Evolutionary conservation across 2,113 vertebrate genomes (phyloP).

Genomic region (Microtus ochrogaster): DNA sequence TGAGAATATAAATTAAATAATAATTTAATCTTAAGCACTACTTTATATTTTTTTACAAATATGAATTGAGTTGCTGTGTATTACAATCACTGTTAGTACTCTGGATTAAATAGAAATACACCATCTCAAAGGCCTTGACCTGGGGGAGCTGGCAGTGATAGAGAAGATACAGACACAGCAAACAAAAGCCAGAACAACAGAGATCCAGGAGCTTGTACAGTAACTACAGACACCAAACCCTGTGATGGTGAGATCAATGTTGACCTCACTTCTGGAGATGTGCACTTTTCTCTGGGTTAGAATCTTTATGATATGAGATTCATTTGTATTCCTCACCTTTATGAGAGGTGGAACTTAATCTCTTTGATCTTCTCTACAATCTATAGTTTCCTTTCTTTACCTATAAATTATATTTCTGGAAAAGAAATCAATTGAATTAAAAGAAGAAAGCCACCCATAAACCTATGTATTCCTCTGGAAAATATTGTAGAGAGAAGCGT

Average conservation of each 20-base stretch:
- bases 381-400: conserved; percentile 40
- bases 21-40: background rate
- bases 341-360: background rate
- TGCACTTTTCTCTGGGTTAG: background rate
- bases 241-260: accelerated
- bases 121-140: background rate
- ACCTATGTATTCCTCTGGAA: background rate
- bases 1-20: background rate
- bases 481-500: background rate
- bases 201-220: background rate
- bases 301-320: conserved; percentile 7
- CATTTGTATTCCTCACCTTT: background rate
- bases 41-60: background rate
- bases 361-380: background rate
- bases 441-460: background rate
- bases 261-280: background rate
- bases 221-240: background rate
- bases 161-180: background rate
- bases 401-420: conserved; percentile 14
- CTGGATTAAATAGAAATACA: background rate
- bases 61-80: background rate
- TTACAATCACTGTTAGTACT: background rate
- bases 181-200: background rate
- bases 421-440: background rate
- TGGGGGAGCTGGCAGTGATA: background rate